Evolutionary conservation across 2,113 vertebrate genomes (phyloP).

Genomic region (Leptobrachium ailaonicum): DNA sequence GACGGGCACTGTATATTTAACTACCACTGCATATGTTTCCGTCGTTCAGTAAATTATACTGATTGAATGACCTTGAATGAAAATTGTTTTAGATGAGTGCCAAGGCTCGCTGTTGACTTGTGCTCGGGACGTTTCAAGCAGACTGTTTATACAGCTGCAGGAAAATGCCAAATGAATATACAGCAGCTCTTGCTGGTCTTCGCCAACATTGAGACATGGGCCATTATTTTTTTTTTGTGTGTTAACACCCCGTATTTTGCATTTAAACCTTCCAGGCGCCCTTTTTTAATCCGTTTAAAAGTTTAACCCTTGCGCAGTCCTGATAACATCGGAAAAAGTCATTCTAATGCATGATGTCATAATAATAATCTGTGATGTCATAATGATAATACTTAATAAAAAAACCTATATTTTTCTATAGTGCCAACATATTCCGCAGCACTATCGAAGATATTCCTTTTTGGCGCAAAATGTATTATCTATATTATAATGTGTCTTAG

Average conservation of each 20-base stretch:
- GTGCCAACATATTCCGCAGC: no score
- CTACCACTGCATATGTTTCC: slow-evolving; percentile 18
- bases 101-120: slow-evolving; percentile 28
- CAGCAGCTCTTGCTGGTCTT: slow-evolving; percentile 13
- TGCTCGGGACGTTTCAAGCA: slow-evolving; percentile 26
- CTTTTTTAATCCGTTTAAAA: background rate
- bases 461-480: no score
- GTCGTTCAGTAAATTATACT: slow-evolving; percentile 33
- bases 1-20: background rate
- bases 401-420: no score
- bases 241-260: slow-evolving; percentile 11
- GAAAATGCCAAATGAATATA: slow-evolving; percentile 27
- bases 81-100: slow-evolving; percentile 31
- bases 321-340: background rate
- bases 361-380: no score
- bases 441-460: no score
- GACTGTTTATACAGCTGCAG: slow-evolving; percentile 48
- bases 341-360: background rate
- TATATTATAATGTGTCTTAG: no score
- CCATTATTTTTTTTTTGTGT: background rate
- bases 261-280: background rate
- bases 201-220: background rate
- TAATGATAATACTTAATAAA: no score
- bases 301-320: slow-evolving; percentile 1
- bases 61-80: slow-evolving; percentile 44